phyloP scores from a whole-genome alignment of 2,888 invertebrate genomes.

The Eupeodes luniger region DNA sequence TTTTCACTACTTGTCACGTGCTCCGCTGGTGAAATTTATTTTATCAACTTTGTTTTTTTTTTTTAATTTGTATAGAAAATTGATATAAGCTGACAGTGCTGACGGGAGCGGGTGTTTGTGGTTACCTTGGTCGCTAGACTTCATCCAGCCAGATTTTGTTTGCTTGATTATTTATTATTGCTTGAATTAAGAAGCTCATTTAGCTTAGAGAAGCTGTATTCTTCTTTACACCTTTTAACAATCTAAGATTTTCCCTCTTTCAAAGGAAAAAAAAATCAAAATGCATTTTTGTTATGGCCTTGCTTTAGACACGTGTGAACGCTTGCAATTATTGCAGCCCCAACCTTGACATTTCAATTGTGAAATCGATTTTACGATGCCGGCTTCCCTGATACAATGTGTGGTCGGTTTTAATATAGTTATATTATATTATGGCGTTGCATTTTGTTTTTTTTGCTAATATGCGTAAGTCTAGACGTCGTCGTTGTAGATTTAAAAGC shows the following conservation, averaged over 20 bases:
- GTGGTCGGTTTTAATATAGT: background rate
- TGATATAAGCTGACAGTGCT: slow-evolving; percentile 25
- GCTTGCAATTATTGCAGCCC: slow-evolving; percentile 25
- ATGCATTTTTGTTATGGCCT: slow-evolving; percentile 25
- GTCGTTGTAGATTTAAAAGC: background rate
- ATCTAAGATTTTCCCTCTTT: slow-evolving; percentile 8
- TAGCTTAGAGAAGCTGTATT: slow-evolving; percentile 4
- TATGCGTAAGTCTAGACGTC: background rate
- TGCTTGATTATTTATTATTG: slow-evolving; percentile 22
- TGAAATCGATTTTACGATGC: slow-evolving; percentile 61
- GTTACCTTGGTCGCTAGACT: slow-evolving; percentile 23
- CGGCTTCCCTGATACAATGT: background rate
- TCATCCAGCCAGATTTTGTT: slow-evolving; percentile 26
- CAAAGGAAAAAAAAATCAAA: background rate
- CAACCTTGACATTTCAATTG: slow-evolving; percentile 70
- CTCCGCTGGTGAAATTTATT: background rate
- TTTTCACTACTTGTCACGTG: background rate
- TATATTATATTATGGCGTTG: background rate
- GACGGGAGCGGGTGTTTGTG: background rate
- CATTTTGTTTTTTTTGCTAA: background rate
- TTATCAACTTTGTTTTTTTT: background rate
- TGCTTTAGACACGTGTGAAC: slow-evolving; percentile 59
- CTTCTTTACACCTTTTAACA: slow-evolving; percentile 11
- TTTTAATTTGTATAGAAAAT: background rate
- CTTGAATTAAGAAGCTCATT: slow-evolving; percentile 1